Evolutionary conservation across 2,797 vertebrate genomes (phyloP).

Genomic region (Crocidura indochinensis): DNA sequence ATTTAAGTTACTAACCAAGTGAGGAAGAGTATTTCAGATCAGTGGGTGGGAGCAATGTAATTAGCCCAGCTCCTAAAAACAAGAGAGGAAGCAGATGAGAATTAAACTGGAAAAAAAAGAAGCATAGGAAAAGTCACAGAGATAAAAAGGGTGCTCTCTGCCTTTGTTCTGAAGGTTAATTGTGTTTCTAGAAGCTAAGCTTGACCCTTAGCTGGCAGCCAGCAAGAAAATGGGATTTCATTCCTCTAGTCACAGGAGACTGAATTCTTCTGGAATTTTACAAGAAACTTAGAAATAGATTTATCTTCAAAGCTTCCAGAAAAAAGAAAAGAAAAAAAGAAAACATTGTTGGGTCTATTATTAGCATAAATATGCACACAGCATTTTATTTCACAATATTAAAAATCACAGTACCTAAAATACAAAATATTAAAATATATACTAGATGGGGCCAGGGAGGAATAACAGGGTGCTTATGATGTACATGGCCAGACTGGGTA

Average conservation of each 20-base stretch:
- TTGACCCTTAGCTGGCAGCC: neutral
- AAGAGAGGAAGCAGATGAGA: no score
- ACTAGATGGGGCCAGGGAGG: no score
- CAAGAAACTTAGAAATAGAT: neutral
- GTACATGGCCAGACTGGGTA: no score
- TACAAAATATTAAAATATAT: no score
- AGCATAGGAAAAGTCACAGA: neutral
- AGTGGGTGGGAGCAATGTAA: neutral
- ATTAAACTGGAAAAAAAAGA: neutral
- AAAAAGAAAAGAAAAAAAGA: neutral
- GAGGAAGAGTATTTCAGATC: neutral
- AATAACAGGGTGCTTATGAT: no score
- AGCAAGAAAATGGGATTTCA: neutral
- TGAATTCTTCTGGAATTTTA: constrained; percentile 16
- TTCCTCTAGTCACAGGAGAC: neutral
- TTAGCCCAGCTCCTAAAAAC: neutral
- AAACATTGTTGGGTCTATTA: neutral
- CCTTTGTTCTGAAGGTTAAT: neutral
- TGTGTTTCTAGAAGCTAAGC: neutral
- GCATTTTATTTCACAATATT: no score
- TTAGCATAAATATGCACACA: no score
- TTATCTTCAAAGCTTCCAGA: neutral
- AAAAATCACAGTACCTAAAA: no score
- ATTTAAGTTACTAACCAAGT: neutral
- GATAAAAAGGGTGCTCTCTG: accelerated